These are phyloP conservation scores for Capreolus pygargus DNA, from an alignment of 2,113 vertebrate genomes.

Conservation along the genomic window DNA sequence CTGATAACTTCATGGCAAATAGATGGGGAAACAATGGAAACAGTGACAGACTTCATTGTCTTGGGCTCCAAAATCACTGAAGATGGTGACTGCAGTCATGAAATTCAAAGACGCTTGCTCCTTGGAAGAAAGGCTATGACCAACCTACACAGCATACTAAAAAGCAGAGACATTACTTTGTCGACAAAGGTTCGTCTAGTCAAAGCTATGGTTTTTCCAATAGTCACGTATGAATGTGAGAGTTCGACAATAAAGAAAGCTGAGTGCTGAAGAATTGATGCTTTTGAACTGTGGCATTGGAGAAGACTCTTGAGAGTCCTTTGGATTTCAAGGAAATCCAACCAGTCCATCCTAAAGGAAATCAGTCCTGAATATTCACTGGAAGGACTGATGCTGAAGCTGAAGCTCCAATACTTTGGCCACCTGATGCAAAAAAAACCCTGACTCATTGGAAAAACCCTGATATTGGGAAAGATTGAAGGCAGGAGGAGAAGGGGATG, in stretches of 20 bases:
- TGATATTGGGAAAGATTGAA: too few species aligned
- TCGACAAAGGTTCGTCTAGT: rapidly evolving
- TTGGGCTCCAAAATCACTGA: background rate
- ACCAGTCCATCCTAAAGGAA: too few species aligned
- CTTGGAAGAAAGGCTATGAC: background rate
- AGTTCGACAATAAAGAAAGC: background rate
- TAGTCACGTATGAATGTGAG: background rate
- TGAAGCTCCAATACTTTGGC: background rate
- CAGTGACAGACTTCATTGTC: background rate
- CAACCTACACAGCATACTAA: background rate
- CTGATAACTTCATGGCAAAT: background rate
- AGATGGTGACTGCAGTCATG: background rate
- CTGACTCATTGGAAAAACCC: too few species aligned
- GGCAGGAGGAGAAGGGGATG: too few species aligned
- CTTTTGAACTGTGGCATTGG: background rate
- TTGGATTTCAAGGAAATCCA: background rate
- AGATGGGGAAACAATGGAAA: background rate
- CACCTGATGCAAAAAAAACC: background rate
- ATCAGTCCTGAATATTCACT: background rate
- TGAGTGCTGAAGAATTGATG: background rate
- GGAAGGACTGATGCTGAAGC: background rate
- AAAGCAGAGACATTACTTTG: background rate
- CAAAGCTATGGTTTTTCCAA: background rate
- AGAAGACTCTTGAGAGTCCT: background rate
- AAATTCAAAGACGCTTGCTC: background rate